These are phyloP conservation scores for Battus philenor DNA, from an alignment of 1,140 invertebrate species.

Conservation along the genomic window DNA sequence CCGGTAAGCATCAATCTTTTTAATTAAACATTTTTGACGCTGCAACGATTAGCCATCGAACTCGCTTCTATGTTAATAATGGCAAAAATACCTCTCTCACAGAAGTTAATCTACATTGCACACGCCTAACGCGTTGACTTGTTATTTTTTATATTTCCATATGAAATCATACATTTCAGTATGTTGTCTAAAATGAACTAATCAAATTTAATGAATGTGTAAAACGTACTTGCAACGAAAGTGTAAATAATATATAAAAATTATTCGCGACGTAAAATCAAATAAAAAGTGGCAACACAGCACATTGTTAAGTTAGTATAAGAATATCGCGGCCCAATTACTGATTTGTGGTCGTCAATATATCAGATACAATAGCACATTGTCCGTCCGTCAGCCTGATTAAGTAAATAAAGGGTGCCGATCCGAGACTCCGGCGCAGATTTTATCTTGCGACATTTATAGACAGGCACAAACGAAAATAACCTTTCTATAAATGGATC, in stretches of 20 bases:
- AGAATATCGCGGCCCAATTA: conserved; percentile 49
- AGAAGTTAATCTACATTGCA: too few species aligned
- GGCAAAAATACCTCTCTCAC: conserved; percentile 25
- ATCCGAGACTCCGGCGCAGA: conserved; percentile 50
- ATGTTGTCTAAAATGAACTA: too few species aligned
- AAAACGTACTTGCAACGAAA: too few species aligned
- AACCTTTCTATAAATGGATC: conserved; percentile 29
- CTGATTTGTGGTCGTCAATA: conserved; percentile 52
- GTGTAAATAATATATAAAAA: too few species aligned
- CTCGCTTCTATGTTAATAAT: conserved; percentile 51
- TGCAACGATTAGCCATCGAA: conserved; percentile 67
- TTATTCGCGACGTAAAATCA: too few species aligned
- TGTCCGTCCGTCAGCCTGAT: conserved; percentile 69
- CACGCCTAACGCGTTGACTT: too few species aligned
- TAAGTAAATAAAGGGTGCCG: conserved; percentile 70
- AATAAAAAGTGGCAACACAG: too few species aligned
- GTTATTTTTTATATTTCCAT: too few species aligned
- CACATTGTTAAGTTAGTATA: too few species aligned
- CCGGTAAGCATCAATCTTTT: conserved; percentile 75
- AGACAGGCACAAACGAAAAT: conserved; percentile 36
- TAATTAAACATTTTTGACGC: conserved; percentile 75
- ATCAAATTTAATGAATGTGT: too few species aligned
- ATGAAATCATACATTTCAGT: too few species aligned
- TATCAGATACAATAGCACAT: conserved; percentile 71
- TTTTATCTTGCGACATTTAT: conserved; percentile 60